Evolutionary conservation across 2,113 vertebrate species (phyloP).

Genomic region (Spizaetus ornatus): DNA sequence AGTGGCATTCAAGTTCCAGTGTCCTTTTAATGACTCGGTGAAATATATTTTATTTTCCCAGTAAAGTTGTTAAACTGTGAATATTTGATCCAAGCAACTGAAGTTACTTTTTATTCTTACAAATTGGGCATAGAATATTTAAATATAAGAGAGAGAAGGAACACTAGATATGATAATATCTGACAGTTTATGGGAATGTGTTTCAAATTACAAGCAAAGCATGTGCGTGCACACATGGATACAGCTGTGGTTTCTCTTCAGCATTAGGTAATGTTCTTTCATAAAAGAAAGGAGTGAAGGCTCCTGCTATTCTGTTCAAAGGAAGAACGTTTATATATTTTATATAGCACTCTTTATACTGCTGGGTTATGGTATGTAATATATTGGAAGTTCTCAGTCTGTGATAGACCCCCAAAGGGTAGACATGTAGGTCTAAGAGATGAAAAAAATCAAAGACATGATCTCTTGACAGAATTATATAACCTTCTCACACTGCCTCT

Average conservation of each 20-base stretch:
- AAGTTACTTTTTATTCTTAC: neutral
- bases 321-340: constrained; percentile 33
- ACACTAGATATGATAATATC: constrained; percentile 6
- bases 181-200: constrained; percentile 16
- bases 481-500: constrained; percentile 30
- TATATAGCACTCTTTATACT: constrained; percentile 16
- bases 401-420: constrained; percentile 39
- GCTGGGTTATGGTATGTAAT: constrained; percentile 49
- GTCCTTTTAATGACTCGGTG: neutral
- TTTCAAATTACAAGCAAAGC: constrained; percentile 52
- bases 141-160: neutral
- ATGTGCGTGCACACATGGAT: constrained; percentile 7
- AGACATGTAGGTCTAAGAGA: constrained; percentile 28
- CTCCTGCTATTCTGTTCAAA: constrained; percentile 57
- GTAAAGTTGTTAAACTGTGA: neutral
- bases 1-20: neutral
- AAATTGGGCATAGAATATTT: neutral
- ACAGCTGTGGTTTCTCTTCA: constrained; percentile 43
- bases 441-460: constrained; percentile 49
- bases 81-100: neutral
- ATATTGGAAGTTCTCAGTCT: constrained; percentile 51
- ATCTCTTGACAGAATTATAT: constrained; percentile 56
- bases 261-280: constrained; percentile 25
- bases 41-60: constrained; percentile 4
- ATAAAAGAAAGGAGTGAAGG: constrained; percentile 33